These are phyloP conservation scores for Drosophila villosipedis DNA, from an alignment of 2,888 invertebrate species.

Conservation along the genomic window DNA sequence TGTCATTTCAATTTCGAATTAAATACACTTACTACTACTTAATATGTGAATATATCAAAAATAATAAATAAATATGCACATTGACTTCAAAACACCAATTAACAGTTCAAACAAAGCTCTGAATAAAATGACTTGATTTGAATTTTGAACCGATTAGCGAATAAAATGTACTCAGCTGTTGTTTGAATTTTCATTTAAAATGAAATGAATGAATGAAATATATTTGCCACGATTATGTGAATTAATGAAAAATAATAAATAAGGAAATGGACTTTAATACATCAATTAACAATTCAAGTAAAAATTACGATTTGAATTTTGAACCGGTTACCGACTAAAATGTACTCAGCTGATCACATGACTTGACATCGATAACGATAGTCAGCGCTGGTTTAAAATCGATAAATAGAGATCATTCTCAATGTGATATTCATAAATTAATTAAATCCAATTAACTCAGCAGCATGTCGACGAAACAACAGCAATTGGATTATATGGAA, in stretches of 20 bases:
- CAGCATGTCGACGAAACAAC: conserved; percentile 41
- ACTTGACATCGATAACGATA: conserved; percentile 2
- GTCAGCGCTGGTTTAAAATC: not conserved
- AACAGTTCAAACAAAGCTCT: not conserved
- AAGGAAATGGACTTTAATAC: not conserved
- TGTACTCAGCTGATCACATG: not conserved
- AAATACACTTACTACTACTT: not conserved
- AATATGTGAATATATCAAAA: not conserved
- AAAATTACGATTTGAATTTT: not conserved
- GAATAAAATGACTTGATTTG: not conserved
- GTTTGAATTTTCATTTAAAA: not conserved
- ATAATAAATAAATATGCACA: not conserved
- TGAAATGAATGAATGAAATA: not conserved
- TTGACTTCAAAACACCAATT: no score
- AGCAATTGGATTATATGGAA: conserved; percentile 76
- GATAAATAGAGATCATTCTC: conserved; percentile 3
- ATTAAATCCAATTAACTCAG: conserved; percentile 30
- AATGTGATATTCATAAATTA: conserved; percentile 5
- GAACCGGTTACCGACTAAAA: not conserved
- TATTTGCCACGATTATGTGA: not conserved
- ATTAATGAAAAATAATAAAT: not conserved
- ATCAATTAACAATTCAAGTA: not conserved
- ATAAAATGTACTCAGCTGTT: not conserved
- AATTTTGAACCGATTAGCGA: not conserved
- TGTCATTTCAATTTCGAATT: not conserved